These are phyloP conservation scores for Margaritifera margaritifera DNA, from an alignment of 2,888 invertebrate genomes.

Conservation along the genomic window DNA sequence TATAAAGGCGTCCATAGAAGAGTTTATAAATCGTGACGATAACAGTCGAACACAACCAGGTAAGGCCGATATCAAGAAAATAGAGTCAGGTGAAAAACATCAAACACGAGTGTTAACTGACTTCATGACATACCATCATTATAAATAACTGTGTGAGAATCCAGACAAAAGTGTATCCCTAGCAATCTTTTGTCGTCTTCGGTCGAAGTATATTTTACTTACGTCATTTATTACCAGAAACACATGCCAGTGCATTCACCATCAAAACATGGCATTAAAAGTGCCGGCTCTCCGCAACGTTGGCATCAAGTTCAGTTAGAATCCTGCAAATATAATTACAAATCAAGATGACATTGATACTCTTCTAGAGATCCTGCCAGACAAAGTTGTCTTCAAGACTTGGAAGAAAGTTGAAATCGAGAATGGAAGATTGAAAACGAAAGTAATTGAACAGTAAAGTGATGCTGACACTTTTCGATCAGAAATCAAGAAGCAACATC, in stretches of 20 bases:
- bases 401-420: conserved; percentile 28
- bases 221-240: conserved; percentile 19
- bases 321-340: conserved; percentile 23
- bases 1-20: conserved; percentile 6
- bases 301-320: conserved; percentile 16
- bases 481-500: conserved; percentile 4
- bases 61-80: conserved; percentile 25
- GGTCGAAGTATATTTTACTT: conserved; percentile 18
- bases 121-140: conserved; percentile 18
- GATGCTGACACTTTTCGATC: conserved; percentile 6
- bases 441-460: conserved; percentile 17
- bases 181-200: conserved; percentile 14
- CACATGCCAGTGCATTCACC: conserved; percentile 28
- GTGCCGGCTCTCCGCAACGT: conserved; percentile 7
- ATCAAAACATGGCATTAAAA: conserved; percentile 26
- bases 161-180: conserved; percentile 11
- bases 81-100: conserved; percentile 5
- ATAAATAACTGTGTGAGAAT: conserved; percentile 1
- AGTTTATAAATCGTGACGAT: conserved; percentile 34
- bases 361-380: conserved; percentile 10
- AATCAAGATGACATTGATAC: conserved; percentile 11
- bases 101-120: conserved; percentile 29
- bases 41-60: conserved; percentile 30
- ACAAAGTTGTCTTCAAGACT: conserved; percentile 5
- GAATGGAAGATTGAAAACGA: conserved; percentile 25